A percentile compares a stretch with the other conserved stretches of the same genome.
Evolutionary conservation across 2,797 vertebrate species (phyloP).

Genomic region (Micropoecilia bifurca): DNA sequence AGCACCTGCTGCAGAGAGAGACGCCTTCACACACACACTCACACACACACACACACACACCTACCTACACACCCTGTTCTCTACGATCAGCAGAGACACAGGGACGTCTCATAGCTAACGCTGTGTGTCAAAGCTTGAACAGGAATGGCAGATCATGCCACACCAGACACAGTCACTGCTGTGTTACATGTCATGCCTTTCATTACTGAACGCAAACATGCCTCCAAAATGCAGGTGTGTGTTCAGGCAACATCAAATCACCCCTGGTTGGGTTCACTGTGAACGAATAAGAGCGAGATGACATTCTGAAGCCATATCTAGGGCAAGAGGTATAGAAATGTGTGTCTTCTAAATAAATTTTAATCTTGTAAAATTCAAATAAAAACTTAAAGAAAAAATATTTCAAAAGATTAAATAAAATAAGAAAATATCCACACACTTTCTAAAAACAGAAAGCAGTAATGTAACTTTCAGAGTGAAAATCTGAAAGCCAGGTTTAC

Average conservation of each 20-base stretch:
- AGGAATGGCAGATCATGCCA: neutral
- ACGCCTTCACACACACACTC: too few relatives aligned
- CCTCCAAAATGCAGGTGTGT: neutral
- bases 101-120: too few relatives aligned
- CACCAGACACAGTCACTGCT: neutral
- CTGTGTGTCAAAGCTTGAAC: neutral
- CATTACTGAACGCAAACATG: neutral
- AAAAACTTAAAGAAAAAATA: neutral
- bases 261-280: neutral
- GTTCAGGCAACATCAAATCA: neutral
- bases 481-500: neutral
- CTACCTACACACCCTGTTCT: neutral
- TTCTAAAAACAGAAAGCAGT: neutral
- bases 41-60: neutral
- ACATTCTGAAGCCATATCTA: too few relatives aligned
- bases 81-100: neutral
- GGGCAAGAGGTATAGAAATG: neutral
- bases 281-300: neutral
- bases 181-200: constrained; percentile 3
- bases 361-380: neutral
- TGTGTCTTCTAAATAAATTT: neutral
- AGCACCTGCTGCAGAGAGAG: neutral
- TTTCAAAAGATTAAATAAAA: neutral
- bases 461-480: neutral
- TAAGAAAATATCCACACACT: neutral